Base-by-base conservation (phyloP, 1,140 invertebrate species). In the Antheraea mylitta region DNA sequence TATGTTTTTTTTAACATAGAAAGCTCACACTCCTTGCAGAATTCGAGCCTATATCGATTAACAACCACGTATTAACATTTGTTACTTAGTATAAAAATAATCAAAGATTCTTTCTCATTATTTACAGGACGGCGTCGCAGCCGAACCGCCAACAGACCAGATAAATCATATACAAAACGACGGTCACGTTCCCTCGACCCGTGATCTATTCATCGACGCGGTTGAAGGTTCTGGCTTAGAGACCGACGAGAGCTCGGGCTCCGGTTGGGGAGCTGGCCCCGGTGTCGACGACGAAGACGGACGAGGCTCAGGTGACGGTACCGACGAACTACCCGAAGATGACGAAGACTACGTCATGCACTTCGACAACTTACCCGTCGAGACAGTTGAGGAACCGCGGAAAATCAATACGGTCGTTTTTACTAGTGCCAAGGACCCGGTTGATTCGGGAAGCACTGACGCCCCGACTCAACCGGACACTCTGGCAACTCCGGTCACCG, bases 201-300 rank as follows among this genome's bases (percentile, higher is more conserved):
- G 72, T 69, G 88, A 91, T 69, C 78, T 90, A 65, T 92, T 88
- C 83, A 86, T 93, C 76, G 92, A 93, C 84, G 66, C 68, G 42
- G 92, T 92, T 85, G 92, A 92, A 67, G 92, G 92, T 71, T 90
- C 85, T 58, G 91, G 92, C 70, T 73, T 92, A 89, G 92, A 92
- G 76, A 82, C 82, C 68, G 90, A 92, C 87, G 92, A 92, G 86
- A 92, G 90, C 80, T 93, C 92, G 60, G 92, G 92, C 68, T 93
- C 92, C 75, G 92, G 92, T 66, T 92, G 86, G 89, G 92, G 92
- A 48, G 84, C 92, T 48, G 92, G 90, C 58, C 90, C 88, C 62
- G 91, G 91, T 10, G 82, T 82, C 64, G 91, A 92, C 90, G 92
- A 93, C 92, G 92, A 93, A 70, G 92, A 93, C 88, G 80, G 74